phyloP scores from a whole-genome alignment of 37 sponge, comb jelly and placozoan genomes.

The Aphrocallistes beatrix region DNA sequence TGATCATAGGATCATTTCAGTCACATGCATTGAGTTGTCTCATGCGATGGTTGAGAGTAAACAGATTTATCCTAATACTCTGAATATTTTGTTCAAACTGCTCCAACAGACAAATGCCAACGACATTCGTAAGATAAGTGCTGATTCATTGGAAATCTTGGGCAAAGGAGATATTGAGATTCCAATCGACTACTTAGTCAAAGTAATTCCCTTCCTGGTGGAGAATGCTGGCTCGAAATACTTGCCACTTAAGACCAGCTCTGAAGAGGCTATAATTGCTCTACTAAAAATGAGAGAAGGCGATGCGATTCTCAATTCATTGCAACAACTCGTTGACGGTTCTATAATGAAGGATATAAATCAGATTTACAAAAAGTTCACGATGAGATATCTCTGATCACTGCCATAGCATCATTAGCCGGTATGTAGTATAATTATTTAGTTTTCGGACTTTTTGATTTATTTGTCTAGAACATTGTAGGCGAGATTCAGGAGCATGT shows the following conservation, averaged over 20 bases:
- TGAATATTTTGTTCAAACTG: neutral
- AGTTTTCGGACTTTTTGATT: no score
- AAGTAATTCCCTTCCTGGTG: neutral
- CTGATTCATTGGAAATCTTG: neutral
- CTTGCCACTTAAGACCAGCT: neutral
- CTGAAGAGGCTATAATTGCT: neutral
- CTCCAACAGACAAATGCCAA: neutral
- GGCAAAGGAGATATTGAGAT: neutral
- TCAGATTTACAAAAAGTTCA: neutral
- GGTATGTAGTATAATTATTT: no score
- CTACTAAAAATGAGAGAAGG: neutral
- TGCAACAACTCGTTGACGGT: neutral
- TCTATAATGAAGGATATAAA: neutral
- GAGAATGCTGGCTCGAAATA: neutral
- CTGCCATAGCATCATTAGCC: no score
- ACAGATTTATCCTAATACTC: neutral
- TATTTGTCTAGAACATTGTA: no score
- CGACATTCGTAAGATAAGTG: neutral
- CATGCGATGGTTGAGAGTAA: neutral
- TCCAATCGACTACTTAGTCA: neutral
- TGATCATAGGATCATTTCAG: neutral
- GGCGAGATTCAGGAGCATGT: no score
- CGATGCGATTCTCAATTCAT: neutral
- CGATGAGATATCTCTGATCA: no score
- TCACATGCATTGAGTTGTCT: neutral